Percentiles rank a stretch among this genome's conserved stretches.
Evolutionary conservation across 2,888 invertebrate genomes (phyloP).

Genomic region (Agrilus cyanescens): DNA sequence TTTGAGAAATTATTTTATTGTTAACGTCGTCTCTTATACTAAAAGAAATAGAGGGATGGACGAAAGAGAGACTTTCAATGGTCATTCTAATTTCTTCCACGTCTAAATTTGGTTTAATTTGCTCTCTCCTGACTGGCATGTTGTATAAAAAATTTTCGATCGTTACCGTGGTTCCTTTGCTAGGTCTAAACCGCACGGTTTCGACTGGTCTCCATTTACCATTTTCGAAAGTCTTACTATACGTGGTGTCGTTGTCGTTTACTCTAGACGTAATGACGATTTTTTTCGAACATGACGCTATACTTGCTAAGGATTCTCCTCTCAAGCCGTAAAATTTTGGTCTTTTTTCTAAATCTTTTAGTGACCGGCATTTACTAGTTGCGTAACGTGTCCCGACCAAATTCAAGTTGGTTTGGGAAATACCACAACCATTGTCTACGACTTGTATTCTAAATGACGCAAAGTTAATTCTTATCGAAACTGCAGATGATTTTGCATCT

Average conservation of each 20-base stretch:
- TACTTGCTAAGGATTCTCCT: slow-evolving; percentile 56
- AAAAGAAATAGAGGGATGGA: slow-evolving; percentile 53
- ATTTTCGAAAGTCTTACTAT: slow-evolving; percentile 38
- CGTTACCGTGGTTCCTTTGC: slow-evolving; percentile 60
- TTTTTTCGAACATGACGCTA: slow-evolving; percentile 42
- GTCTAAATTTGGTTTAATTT: slow-evolving; percentile 42
- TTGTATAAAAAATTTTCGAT: slow-evolving; percentile 53
- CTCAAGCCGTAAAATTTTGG: slow-evolving; percentile 51
- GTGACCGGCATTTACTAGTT: slow-evolving; percentile 50
- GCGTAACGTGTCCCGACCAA: slow-evolving; percentile 47
- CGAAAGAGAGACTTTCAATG: slow-evolving; percentile 51
- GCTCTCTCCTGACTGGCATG: slow-evolving; percentile 47
- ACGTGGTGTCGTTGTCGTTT: slow-evolving; percentile 39
- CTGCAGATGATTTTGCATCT: slow-evolving; percentile 55
- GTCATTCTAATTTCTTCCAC: slow-evolving; percentile 45
- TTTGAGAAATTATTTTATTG: slow-evolving; percentile 46
- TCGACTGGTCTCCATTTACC: slow-evolving; percentile 19
- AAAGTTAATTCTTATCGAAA: slow-evolving; percentile 56
- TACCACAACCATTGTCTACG: slow-evolving; percentile 65
- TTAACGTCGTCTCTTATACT: slow-evolving; percentile 54
- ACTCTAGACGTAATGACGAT: slow-evolving; percentile 49
- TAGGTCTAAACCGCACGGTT: slow-evolving; percentile 39
- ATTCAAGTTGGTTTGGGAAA: slow-evolving; percentile 43
- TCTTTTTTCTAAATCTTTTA: slow-evolving; percentile 40
- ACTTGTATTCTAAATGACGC: slow-evolving; percentile 53